These are phyloP conservation scores for Drosophila jambulina DNA, from an alignment of 1,140 invertebrate species.

Conservation along the genomic window DNA sequence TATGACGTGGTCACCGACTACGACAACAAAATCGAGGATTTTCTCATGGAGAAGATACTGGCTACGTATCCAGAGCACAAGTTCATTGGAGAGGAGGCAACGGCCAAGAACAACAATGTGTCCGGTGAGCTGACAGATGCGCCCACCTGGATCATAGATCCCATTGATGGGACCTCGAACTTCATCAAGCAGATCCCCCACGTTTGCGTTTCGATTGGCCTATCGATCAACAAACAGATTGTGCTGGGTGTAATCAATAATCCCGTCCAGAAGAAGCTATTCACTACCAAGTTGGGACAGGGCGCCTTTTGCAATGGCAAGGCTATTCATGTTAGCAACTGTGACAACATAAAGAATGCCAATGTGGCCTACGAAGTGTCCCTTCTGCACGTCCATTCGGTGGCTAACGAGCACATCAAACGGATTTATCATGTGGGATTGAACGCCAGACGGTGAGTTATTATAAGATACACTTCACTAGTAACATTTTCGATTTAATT, in stretches of 20 bases:
- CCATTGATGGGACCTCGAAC: slow-evolving; percentile 91
- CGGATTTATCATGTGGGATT: slow-evolving; percentile 78
- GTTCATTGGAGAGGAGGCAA: slow-evolving; percentile 94
- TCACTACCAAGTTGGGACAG: slow-evolving; percentile 88
- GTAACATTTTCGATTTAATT: background rate
- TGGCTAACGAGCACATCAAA: slow-evolving; percentile 80
- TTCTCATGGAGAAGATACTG: slow-evolving; percentile 89
- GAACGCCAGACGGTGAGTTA: slow-evolving; percentile 73
- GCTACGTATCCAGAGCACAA: slow-evolving; percentile 90
- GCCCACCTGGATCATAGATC: slow-evolving; percentile 96
- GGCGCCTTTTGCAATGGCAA: slow-evolving; percentile 92
- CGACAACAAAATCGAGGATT: slow-evolving; percentile 92
- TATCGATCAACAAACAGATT: slow-evolving; percentile 88
- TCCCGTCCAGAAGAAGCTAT: slow-evolving; percentile 91
- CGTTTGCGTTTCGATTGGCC: slow-evolving; percentile 89
- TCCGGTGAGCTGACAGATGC: slow-evolving; percentile 89
- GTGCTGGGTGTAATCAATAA: slow-evolving; percentile 92
- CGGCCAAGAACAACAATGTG: slow-evolving; percentile 87
- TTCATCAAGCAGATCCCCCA: slow-evolving; percentile 90
- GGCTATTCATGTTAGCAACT: slow-evolving; percentile 85
- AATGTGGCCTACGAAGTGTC: slow-evolving; percentile 84
- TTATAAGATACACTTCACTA: background rate
- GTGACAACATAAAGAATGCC: slow-evolving; percentile 63
- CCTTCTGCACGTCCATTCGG: slow-evolving; percentile 68
- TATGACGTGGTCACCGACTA: slow-evolving; percentile 94